Conservation (phyloP, 1,140 invertebrate species). For the Drosophila melanica region DNA sequence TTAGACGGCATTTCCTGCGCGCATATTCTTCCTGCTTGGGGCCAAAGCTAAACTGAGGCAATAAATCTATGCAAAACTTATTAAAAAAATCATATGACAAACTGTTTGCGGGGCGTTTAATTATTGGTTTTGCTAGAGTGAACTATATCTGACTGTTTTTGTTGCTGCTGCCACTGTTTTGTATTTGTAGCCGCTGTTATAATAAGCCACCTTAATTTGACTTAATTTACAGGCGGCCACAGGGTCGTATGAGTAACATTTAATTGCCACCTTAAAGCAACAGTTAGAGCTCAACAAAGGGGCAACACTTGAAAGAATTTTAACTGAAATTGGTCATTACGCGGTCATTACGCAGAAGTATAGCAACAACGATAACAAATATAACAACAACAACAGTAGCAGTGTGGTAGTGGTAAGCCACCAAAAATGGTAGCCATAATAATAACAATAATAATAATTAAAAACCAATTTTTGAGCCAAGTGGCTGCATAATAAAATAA, state of each 20-base stretch:
- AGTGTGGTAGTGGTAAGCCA: conserved; percentile 1
- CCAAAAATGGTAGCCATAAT: conserved; percentile 48
- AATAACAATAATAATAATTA: conserved; percentile 80
- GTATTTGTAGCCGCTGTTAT: conserved; percentile 35
- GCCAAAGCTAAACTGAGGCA: conserved; percentile 40
- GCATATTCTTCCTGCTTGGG: conserved; percentile 67
- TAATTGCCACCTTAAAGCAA: conserved; percentile 64
- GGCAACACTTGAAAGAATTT: conserved; percentile 67
- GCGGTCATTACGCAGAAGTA: conserved; percentile 66
- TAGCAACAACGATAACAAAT: conserved; percentile 20
- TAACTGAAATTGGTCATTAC: conserved; percentile 75
- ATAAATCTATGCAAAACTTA: conserved; percentile 80
- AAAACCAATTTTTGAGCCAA: conserved; percentile 73
- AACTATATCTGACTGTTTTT: conserved; percentile 40
- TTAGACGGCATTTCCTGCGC: conserved; percentile 66
- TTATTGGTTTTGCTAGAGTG: conserved; percentile 50
- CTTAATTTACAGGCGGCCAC: conserved; percentile 76
- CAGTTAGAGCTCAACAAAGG: conserved; percentile 43
- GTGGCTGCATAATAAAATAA: conserved; percentile 48
- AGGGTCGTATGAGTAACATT: conserved; percentile 81
- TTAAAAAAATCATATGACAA: conserved; percentile 77
- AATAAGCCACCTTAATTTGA: conserved; percentile 74
- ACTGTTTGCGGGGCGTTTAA: conserved; percentile 57
- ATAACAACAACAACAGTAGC: conserved; percentile 18
- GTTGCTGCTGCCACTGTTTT: conserved; percentile 12